phyloP scores from a whole-genome alignment of 2,113 vertebrate genomes.

The Glaucidium brasilianum region DNA sequence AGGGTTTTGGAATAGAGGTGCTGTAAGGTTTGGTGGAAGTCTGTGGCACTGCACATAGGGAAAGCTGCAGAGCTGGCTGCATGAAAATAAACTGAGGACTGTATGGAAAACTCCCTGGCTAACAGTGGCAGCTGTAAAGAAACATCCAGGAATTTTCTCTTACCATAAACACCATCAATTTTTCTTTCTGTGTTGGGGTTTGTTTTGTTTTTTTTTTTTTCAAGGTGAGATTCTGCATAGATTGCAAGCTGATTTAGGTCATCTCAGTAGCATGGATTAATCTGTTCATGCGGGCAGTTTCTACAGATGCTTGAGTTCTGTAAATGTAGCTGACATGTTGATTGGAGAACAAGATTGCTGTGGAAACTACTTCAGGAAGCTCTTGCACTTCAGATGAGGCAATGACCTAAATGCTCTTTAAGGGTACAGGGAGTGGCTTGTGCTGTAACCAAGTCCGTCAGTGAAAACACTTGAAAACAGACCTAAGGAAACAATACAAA shows the following conservation, averaged over 20 bases:
- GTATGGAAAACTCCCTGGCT: background rate
- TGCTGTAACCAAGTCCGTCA: background rate
- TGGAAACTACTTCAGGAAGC: background rate
- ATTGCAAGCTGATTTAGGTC: background rate
- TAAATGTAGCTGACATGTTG: background rate
- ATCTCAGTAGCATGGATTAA: background rate
- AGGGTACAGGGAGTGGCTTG: background rate
- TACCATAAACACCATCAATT: background rate
- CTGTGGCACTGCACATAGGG: background rate
- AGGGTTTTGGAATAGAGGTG: background rate
- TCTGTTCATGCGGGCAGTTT: background rate
- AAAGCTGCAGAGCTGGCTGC: background rate
- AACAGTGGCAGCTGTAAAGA: background rate
- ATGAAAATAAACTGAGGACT: background rate
- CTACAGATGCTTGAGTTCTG: background rate
- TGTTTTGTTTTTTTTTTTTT: no score
- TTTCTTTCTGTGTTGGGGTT: background rate
- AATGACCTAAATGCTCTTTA: slow-evolving; percentile 6
- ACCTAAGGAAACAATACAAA: background rate
- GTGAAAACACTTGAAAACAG: background rate
- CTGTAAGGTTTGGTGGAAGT: background rate
- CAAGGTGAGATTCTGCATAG: background rate
- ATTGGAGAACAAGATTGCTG: background rate
- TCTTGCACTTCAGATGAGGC: background rate
- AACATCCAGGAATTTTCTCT: background rate